Evolutionary conservation across 2,888 invertebrate species (phyloP).

Genomic region (Harpalus rubripes): DNA sequence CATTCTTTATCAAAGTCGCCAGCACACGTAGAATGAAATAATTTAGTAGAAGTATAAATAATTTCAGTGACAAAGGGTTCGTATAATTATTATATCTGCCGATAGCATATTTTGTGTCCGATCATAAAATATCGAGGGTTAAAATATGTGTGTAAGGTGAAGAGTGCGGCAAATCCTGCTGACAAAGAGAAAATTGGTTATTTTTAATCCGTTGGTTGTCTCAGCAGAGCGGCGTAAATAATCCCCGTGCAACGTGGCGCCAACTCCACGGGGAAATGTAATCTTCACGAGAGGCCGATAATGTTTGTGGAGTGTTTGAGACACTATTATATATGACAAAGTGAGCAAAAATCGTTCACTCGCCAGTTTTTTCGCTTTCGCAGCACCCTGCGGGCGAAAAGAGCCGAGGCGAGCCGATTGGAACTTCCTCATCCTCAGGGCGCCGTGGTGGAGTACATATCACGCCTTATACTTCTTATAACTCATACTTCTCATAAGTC

Average conservation of each 20-base stretch:
- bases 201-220: slow-evolving; percentile 56
- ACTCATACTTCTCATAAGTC: too few species aligned
- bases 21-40: too few species aligned
- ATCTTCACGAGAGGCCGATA: slow-evolving; percentile 60
- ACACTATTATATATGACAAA: slow-evolving; percentile 66
- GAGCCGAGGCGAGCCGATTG: not conserved
- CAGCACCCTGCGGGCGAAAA: slow-evolving; percentile 29
- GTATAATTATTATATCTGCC: not conserved
- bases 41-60: too few species aligned
- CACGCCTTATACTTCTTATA: too few species aligned
- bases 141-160: slow-evolving; percentile 14
- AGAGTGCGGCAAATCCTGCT: slow-evolving; percentile 25
- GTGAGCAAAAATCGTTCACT: slow-evolving; percentile 65
- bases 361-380: slow-evolving; percentile 61
- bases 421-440: slow-evolving; percentile 34
- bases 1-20: too few species aligned
- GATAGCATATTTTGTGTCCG: not conserved
- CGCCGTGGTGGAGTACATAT: too few species aligned
- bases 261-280: slow-evolving; percentile 50
- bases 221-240: slow-evolving; percentile 45
- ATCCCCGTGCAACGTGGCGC: slow-evolving; percentile 38
- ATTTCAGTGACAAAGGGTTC: too few species aligned
- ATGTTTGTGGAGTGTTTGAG: slow-evolving; percentile 66
- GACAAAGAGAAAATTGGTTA: slow-evolving; percentile 59
- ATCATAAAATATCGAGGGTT: not conserved